A percentile compares a stretch with the other conserved stretches of the same genome.
phyloP scores from a whole-genome alignment of 1,140 invertebrate genomes.

The Cyclina sinensis region DNA sequence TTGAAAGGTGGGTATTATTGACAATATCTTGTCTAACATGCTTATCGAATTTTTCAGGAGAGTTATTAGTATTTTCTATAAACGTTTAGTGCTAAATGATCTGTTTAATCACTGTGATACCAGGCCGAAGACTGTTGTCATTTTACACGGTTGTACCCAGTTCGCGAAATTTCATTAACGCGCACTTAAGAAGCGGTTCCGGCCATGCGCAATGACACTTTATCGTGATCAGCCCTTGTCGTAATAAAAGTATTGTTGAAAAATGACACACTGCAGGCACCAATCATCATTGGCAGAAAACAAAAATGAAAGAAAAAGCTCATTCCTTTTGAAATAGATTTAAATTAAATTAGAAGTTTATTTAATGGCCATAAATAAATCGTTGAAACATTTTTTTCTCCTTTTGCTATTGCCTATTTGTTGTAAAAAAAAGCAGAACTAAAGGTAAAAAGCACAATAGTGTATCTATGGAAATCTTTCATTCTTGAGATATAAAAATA shows the following conservation, averaged over 20 bases:
- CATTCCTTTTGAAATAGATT: too few species aligned
- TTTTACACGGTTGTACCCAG: neutral
- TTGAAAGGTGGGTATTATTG: slow-evolving; percentile 28
- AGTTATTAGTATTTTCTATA: slow-evolving; percentile 11
- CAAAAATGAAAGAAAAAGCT: too few species aligned
- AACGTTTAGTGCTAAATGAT: slow-evolving; percentile 27
- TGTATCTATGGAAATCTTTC: too few species aligned
- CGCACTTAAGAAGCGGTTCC: neutral
- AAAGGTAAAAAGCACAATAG: too few species aligned
- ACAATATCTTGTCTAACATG: slow-evolving; percentile 27
- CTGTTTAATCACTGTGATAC: slow-evolving; percentile 36
- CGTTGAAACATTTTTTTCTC: too few species aligned
- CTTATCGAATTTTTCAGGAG: too few species aligned
- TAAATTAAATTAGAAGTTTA: too few species aligned
- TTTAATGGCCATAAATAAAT: too few species aligned
- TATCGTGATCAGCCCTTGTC: neutral
- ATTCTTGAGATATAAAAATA: too few species aligned
- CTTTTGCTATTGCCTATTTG: too few species aligned
- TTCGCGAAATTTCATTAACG: slow-evolving; percentile 24
- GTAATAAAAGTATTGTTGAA: neutral
- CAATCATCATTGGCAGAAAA: too few species aligned
- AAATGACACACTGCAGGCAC: neutral
- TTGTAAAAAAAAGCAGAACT: too few species aligned
- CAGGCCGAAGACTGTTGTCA: slow-evolving; percentile 5
- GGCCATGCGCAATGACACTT: slow-evolving; percentile 32